Evolutionary conservation across 2,113 vertebrate species (phyloP).

Genomic region (Archocentrus centrarchus): DNA sequence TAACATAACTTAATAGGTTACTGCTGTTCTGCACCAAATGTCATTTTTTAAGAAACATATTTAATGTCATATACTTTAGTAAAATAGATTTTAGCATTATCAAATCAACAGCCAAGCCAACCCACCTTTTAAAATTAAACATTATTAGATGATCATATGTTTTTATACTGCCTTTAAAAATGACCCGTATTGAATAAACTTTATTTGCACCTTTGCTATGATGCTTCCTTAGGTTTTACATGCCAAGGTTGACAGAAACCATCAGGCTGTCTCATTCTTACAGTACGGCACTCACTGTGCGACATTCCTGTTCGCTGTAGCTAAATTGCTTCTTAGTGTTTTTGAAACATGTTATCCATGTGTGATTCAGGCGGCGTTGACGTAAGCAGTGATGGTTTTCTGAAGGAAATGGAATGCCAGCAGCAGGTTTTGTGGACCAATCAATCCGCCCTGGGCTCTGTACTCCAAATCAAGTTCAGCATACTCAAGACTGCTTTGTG

Average conservation of each 20-base stretch:
- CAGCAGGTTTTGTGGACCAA: neutral
- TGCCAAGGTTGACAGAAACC: neutral
- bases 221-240: too few relatives aligned
- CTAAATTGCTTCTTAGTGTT: neutral
- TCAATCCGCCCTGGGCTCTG: accelerated
- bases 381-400: neutral
- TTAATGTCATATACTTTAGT: neutral
- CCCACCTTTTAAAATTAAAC: neutral
- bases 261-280: neutral
- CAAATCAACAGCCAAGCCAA: neutral
- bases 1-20: neutral
- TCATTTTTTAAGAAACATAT: neutral
- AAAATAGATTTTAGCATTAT: neutral
- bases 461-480: neutral
- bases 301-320: neutral
- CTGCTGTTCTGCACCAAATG: neutral
- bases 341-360: neutral
- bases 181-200: neutral
- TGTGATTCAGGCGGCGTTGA: neutral
- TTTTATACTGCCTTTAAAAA: neutral
- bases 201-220: neutral
- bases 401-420: accelerated
- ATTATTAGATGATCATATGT: neutral
- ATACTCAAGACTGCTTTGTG: too few relatives aligned
- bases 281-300: neutral